phyloP scores from a whole-genome alignment of 2,113 vertebrate genomes.

The Indicator maculatus region DNA sequence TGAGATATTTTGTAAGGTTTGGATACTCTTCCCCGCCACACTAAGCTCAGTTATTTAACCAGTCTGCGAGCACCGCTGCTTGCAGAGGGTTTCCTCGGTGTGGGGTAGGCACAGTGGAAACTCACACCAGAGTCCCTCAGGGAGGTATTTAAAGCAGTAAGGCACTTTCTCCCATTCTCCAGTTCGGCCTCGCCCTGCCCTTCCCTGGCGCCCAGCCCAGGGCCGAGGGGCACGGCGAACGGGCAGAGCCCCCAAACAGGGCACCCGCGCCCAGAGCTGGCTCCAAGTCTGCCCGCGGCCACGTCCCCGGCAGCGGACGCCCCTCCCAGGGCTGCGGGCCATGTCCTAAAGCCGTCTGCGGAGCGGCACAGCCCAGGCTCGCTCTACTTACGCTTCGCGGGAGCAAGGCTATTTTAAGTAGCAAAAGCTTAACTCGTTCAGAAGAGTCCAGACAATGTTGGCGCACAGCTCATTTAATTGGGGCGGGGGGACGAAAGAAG shows the following conservation, averaged over 20 bases:
- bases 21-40: background rate
- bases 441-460: background rate
- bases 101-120: background rate
- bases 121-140: background rate
- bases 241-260: background rate
- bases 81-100: background rate
- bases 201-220: background rate
- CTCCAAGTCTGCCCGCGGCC: background rate
- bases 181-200: background rate
- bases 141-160: fast-evolving
- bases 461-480: background rate
- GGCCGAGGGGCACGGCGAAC: background rate
- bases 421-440: background rate
- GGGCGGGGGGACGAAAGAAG: no score
- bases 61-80: background rate
- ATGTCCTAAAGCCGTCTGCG: background rate
- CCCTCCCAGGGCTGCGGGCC: background rate
- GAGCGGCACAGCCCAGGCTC: background rate
- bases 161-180: background rate
- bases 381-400: conserved; percentile 27
- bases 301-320: background rate
- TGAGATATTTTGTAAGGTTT: background rate
- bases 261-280: background rate
- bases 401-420: background rate
- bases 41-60: background rate